Conservation (phyloP, 1,140 invertebrate species). For the Pygmarrhopalites habei region DNA sequence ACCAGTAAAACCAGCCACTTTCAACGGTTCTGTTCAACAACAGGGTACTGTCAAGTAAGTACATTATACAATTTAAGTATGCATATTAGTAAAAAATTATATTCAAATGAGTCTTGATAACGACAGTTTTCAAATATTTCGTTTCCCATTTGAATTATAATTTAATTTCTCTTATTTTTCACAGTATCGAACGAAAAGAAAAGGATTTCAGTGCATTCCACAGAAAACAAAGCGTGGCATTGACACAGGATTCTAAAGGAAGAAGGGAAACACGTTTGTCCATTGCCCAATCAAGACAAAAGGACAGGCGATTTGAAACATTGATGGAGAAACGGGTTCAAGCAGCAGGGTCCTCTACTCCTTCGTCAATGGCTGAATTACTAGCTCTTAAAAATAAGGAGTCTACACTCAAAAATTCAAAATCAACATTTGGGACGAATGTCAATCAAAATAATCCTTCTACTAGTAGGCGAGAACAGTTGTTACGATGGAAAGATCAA, state of each 20-base stretch:
- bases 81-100: not conserved
- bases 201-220: conserved; percentile 15
- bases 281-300: not conserved
- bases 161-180: too few relatives aligned
- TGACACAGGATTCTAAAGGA: not conserved
- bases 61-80: not conserved
- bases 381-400: not conserved
- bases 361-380: too few relatives aligned
- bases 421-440: not conserved
- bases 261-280: not conserved
- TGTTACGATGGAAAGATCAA: conserved; percentile 26
- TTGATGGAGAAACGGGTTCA: conserved; percentile 12
- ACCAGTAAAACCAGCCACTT: not conserved
- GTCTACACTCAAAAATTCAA: not conserved
- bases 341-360: not conserved
- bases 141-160: not conserved
- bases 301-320: conserved; percentile 6
- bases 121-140: not conserved
- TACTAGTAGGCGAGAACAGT: conserved; percentile 16
- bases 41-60: not conserved
- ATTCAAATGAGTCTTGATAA: not conserved
- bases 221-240: conserved; percentile 19
- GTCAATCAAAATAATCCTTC: not conserved
- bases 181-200: too few relatives aligned
- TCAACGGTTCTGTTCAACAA: not conserved